phyloP scores from a whole-genome alignment of 2,113 vertebrate genomes.

The Coptodon rendalli region DNA sequence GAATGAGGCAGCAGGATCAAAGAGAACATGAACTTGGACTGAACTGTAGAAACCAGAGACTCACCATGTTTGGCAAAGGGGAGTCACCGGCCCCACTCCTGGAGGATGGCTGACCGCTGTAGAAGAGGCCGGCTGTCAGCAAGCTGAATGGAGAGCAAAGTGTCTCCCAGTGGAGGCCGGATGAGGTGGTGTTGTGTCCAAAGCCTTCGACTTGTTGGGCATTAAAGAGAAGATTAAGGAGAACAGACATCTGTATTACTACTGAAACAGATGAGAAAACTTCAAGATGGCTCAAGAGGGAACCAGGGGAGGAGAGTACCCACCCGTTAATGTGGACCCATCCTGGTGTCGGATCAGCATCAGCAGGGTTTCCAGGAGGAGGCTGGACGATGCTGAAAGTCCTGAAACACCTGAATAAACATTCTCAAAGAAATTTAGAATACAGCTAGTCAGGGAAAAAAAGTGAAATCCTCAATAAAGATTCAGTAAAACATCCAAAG shows the following conservation, averaged over 20 bases:
- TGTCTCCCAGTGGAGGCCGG: not conserved
- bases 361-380: not conserved
- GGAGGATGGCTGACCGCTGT: not conserved
- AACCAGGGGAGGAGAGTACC: not conserved
- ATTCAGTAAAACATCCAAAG: not conserved
- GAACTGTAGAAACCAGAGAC: not conserved
- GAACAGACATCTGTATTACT: not conserved
- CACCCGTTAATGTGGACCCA: fast-evolving
- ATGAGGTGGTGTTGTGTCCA: not conserved
- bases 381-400: not conserved
- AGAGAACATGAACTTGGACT: not conserved
- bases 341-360: not conserved
- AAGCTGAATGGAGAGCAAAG: not conserved
- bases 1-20: not conserved
- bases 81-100: not conserved
- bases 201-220: not conserved
- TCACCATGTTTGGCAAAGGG: not conserved
- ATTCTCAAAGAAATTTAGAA: not conserved
- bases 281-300: not conserved
- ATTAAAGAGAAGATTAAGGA: not conserved
- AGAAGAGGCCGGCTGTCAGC: fast-evolving
- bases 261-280: not conserved
- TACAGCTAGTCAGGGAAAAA: fast-evolving
- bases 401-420: not conserved
- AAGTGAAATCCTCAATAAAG: not conserved